Conservation (phyloP, 2,113 vertebrate genomes). For the Odocoileus virginianus region DNA sequence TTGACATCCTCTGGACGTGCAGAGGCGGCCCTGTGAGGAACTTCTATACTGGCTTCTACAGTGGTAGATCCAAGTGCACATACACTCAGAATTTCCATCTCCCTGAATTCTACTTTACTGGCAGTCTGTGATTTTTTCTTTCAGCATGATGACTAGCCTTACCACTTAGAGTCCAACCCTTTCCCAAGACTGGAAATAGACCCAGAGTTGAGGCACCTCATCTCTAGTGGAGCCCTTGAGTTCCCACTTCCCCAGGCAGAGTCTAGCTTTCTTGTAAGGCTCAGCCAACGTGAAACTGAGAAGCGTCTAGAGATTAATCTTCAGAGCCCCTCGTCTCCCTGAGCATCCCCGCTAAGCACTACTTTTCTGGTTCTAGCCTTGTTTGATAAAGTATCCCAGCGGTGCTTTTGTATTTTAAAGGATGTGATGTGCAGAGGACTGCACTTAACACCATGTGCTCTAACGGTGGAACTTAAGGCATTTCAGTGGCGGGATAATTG, state of each 20-base stretch:
- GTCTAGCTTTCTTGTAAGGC: not conserved
- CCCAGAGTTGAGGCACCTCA: not conserved
- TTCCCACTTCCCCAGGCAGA: not conserved
- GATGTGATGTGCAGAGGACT: conserved; percentile 49
- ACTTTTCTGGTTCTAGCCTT: conserved; percentile 28
- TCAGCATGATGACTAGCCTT: not conserved
- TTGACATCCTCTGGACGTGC: not conserved
- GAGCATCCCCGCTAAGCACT: not conserved
- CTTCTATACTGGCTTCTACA: not conserved
- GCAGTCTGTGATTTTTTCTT: conserved; percentile 28
- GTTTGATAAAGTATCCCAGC: conserved; percentile 56
- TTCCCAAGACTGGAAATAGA: not conserved
- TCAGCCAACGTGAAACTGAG: not conserved
- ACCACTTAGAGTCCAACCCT: not conserved
- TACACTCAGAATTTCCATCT: not conserved
- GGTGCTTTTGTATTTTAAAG: conserved; percentile 59
- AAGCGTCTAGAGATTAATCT: conserved; percentile 48
- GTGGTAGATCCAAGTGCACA: not conserved
- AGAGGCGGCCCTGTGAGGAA: not conserved
- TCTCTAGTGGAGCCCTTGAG: conserved; percentile 4
- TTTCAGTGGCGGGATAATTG: conserved; percentile 53
- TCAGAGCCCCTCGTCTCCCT: not conserved
- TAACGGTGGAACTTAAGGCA: conserved; percentile 49
- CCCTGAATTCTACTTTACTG: not conserved
- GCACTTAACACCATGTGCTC: conserved; percentile 58